Percentiles rank a stretch among this genome's conserved stretches.
Conservation (phyloP, 2,888 invertebrate genomes). For the Epirrhoe tristata region DNA sequence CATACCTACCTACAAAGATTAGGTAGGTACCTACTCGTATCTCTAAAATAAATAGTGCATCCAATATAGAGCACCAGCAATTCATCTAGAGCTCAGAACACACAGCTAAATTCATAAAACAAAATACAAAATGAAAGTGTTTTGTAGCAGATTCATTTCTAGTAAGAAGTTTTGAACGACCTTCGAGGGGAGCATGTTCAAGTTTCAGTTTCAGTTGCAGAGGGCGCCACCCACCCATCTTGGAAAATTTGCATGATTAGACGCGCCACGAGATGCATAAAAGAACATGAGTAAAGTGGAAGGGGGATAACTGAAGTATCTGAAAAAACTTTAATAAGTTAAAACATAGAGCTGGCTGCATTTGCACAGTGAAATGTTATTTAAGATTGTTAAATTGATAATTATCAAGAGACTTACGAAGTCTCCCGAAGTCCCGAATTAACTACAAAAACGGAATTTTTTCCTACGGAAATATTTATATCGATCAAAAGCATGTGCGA, state of each 20-base stretch:
- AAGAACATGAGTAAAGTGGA: slow-evolving; percentile 52
- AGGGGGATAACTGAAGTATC: slow-evolving; percentile 46
- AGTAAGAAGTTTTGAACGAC: slow-evolving; percentile 80
- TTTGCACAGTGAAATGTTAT: slow-evolving; percentile 11
- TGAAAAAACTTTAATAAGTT: slow-evolving; percentile 38
- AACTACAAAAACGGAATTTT: too few species aligned
- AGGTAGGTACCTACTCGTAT: neutral
- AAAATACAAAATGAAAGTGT: slow-evolving; percentile 76
- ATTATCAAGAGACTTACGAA: too few species aligned
- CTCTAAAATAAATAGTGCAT: slow-evolving; percentile 3
- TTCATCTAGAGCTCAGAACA: slow-evolving; percentile 33
- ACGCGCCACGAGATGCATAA: slow-evolving; percentile 69
- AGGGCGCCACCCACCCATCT: slow-evolving; percentile 69
- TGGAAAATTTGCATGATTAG: slow-evolving; percentile 81
- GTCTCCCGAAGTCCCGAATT: too few species aligned
- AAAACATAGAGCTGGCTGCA: slow-evolving; percentile 30
- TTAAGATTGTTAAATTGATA: neutral
- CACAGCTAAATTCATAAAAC: slow-evolving; percentile 40
- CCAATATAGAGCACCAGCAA: slow-evolving; percentile 21
- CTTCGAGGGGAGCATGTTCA: slow-evolving; percentile 74
- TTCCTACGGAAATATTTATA: too few species aligned
- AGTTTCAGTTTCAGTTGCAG: slow-evolving; percentile 77
- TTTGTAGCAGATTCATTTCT: slow-evolving; percentile 77
- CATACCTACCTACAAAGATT: too few species aligned
- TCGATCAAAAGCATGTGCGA: too few species aligned